Evolutionary conservation across 2,888 invertebrate species (phyloP).

Genomic region (Rhamphomyia laevipes): DNA sequence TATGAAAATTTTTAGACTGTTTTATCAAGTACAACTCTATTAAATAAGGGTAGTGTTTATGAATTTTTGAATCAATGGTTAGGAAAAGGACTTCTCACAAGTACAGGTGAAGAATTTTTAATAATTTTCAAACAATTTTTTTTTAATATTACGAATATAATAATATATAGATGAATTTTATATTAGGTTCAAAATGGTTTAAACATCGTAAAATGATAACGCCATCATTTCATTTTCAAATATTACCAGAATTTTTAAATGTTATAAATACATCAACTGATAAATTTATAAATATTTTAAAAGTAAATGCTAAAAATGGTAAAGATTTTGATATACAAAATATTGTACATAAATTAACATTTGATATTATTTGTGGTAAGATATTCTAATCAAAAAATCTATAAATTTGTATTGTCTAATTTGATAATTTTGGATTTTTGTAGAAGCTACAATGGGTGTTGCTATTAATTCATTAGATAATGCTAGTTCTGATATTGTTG

Average conservation of each 20-base stretch:
- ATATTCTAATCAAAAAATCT: neutral
- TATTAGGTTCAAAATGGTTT: conserved; percentile 36
- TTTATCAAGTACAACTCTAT: conserved; percentile 33
- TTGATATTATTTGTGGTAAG: conserved; percentile 41
- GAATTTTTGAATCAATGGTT: conserved; percentile 37
- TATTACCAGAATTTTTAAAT: conserved; percentile 28
- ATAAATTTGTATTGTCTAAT: neutral
- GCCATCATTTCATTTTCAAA: conserved; percentile 37
- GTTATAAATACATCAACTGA: conserved; percentile 38
- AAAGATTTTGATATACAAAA: conserved; percentile 39
- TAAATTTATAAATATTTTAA: conserved; percentile 35
- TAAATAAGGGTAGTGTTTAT: conserved; percentile 39
- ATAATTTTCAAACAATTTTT: neutral
- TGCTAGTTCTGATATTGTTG: conserved; percentile 39
- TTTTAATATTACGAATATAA: no score
- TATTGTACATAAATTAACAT: conserved; percentile 38
- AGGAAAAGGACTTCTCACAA: conserved; percentile 39
- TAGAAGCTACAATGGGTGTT: conserved; percentile 54
- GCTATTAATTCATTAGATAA: conserved; percentile 41
- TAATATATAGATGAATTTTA: no score
- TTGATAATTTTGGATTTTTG: neutral
- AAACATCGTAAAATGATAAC: conserved; percentile 40
- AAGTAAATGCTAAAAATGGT: conserved; percentile 14
- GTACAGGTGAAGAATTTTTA: conserved; percentile 22
- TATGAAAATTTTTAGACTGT: conserved; percentile 20